Evolutionary conservation across 2,888 invertebrate species (phyloP), one percentile per base, ranked within the genome.

Genomic region (Diplolepis rosae): DNA sequence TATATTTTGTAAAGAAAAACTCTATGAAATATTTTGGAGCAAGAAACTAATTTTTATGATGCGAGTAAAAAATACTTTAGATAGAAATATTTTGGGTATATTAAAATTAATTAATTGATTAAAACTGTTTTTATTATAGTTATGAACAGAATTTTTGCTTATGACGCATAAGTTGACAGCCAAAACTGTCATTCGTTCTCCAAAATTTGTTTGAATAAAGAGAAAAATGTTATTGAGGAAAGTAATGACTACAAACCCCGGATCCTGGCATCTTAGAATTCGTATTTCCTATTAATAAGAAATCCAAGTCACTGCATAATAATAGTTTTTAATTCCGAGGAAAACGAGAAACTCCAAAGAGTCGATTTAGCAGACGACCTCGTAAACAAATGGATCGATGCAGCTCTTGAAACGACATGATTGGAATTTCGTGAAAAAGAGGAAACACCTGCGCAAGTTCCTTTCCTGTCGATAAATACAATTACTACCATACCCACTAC

Each of bases 351-450:
- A 11, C 56, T 56, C n/a, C 15, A 35, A 56, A 24, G 13, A 22
- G 24, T 22, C 13, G n/a, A 13, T 52, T 52, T 15, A 52, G 52
- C 52, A 52, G 39, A 35, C 5, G 35, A 39, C 39, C 39, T 24
- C 22, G n/a, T 39, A 61, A 39, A 39, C 61, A 30, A 35, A 39
- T 61, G 61, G 61, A 61, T 61, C 61, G 61, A 61, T 61, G 52
- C 13, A 52, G 24, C 35, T 6, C 24, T 24, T 35, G 15, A 22
- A 39, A 22, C 61, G 61, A 35, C 61, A 54, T 30, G 15, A 32
- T 9, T 18, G 30, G 35, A 39, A 35, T 18, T 35, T 35, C 13
- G 61, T n/a, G 22, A 24, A 24, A 61, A 39, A n/a, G n/a, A 1
- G 22, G 22, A 61, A 61, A 7, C 61, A 13, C 35, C 13, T 5